Percentiles rank a stretch among this genome's conserved stretches.
Evolutionary conservation across 2,888 invertebrate species (phyloP).

Genomic region (Adela reaumurella): DNA sequence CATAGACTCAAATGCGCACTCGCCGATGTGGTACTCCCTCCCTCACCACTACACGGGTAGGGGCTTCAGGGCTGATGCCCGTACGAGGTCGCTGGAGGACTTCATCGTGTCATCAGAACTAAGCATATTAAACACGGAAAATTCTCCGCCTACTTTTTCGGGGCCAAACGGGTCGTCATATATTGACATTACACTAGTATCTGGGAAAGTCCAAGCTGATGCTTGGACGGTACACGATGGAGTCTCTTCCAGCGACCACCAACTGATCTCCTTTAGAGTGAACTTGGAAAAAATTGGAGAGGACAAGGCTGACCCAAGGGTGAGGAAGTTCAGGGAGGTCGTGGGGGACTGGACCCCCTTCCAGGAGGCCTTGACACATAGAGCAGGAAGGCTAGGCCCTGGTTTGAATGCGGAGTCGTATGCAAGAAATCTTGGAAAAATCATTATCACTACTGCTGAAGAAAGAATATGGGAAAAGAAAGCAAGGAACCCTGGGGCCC

Average conservation of each 20-base stretch:
- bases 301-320: background rate
- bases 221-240: background rate
- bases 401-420: background rate
- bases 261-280: background rate
- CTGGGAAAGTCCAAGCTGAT: background rate
- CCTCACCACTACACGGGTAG: slow-evolving; percentile 1
- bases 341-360: slow-evolving; percentile 1
- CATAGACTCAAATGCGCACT: slow-evolving; percentile 5
- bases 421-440: background rate
- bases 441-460: background rate
- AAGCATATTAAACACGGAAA: background rate
- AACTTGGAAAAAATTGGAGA: no score
- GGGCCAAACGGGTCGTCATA: slow-evolving; percentile 1
- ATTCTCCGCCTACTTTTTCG: background rate
- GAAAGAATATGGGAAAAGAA: background rate
- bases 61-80: background rate
- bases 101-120: background rate
- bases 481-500: background rate
- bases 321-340: background rate
- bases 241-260: background rate
- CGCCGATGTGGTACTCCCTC: slow-evolving; percentile 2
- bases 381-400: background rate
- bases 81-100: slow-evolving; percentile 1
- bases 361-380: background rate
- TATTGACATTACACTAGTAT: background rate